phyloP scores from a whole-genome alignment of 2,113 vertebrate species.

The Protomyctophum bolini region DNA sequence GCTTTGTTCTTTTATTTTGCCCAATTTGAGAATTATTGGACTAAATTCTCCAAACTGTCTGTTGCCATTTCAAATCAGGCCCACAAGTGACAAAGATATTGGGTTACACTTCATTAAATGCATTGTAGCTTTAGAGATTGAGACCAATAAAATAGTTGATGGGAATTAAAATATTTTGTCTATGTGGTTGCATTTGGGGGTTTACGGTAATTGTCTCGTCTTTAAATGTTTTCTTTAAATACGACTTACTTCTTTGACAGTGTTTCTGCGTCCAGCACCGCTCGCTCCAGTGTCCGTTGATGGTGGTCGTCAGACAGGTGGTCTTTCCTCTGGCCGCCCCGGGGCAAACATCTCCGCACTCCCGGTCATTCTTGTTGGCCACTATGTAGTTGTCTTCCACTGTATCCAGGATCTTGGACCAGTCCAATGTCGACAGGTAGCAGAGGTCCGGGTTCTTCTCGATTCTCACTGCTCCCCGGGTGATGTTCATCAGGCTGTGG shows the following conservation, averaged over 20 bases:
- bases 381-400: slow-evolving; percentile 95
- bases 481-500: slow-evolving; percentile 94
- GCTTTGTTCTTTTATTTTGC: slow-evolving; percentile 3
- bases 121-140: too few species aligned
- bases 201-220: too few species aligned
- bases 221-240: slow-evolving; percentile 3
- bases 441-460: slow-evolving; percentile 97
- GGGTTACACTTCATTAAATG: too few species aligned
- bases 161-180: too few species aligned
- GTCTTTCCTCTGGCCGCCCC: slow-evolving; percentile 86
- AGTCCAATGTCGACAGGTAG: slow-evolving; percentile 95
- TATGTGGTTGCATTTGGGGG: too few species aligned
- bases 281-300: slow-evolving; percentile 91
- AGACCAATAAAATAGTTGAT: too few species aligned
- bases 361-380: slow-evolving; percentile 90
- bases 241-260: slow-evolving; percentile 89
- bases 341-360: slow-evolving; percentile 93
- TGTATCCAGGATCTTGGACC: slow-evolving; percentile 92
- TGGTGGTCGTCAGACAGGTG: slow-evolving; percentile 87
- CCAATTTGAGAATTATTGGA: slow-evolving; percentile 14
- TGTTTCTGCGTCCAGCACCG: slow-evolving; percentile 93
- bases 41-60: too few species aligned
- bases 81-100: too few species aligned
- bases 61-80: too few species aligned
- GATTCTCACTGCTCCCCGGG: slow-evolving; percentile 90